phyloP scores from a whole-genome alignment of 2,113 vertebrate genomes.

The Channa maculata region DNA sequence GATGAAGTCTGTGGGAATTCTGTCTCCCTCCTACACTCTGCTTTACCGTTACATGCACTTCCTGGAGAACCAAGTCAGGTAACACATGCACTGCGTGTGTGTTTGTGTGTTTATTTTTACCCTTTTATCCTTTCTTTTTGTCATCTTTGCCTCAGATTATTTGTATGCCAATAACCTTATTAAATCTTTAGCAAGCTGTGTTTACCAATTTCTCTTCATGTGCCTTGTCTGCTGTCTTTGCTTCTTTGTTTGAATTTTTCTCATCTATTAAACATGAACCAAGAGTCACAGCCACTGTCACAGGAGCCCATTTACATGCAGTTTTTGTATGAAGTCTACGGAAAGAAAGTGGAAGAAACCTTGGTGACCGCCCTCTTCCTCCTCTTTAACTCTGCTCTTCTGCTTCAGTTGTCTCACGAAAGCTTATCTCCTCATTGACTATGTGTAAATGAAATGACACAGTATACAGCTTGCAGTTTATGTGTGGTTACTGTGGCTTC shows the following conservation, averaged over 20 bases:
- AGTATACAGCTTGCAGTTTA: not conserved
- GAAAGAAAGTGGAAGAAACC: conserved; percentile 24
- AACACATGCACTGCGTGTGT: conserved; percentile 34
- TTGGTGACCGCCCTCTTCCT: conserved; percentile 29
- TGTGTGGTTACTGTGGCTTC: conserved; percentile 4
- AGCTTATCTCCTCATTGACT: conserved; percentile 28
- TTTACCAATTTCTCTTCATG: conserved; percentile 13
- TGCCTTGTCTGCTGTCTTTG: conserved; percentile 4
- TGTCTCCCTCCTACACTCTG: conserved; percentile 96
- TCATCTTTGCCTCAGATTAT: not conserved
- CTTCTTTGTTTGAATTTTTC: conserved; percentile 52
- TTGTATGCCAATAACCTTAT: not conserved
- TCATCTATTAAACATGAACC: conserved; percentile 75
- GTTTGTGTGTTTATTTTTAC: not conserved
- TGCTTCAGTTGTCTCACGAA: conserved; percentile 32
- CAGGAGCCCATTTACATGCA: conserved; percentile 39
- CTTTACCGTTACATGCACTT: conserved; percentile 99
- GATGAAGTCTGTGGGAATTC: conserved; percentile 98
- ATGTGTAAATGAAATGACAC: conserved; percentile 21
- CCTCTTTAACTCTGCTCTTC: conserved; percentile 17
- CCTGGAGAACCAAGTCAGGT: conserved; percentile 98
- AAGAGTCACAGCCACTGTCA: conserved; percentile 41
- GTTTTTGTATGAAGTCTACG: conserved; percentile 42
- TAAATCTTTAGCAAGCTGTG: not conserved
- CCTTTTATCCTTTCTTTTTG: not conserved